Percentiles rank a stretch among this genome's conserved stretches.
Conservation (phyloP, 2,113 vertebrate species). For the Piaya cayana region DNA sequence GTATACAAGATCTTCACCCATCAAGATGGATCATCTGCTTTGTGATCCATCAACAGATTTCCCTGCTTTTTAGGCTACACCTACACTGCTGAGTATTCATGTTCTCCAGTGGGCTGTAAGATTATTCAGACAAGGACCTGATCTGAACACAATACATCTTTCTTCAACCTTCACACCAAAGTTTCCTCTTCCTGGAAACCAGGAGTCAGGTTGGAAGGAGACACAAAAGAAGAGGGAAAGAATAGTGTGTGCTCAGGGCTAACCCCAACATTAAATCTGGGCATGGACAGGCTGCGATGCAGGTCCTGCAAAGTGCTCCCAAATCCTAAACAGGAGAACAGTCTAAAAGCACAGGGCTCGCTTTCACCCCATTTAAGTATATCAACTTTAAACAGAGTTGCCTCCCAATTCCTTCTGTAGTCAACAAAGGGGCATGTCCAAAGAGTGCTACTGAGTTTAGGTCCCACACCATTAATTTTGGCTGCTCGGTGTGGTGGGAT, state of each 20-base stretch:
- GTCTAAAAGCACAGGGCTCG: neutral
- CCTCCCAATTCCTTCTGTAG: neutral
- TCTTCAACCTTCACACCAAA: neutral
- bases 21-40: neutral
- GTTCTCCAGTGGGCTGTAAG: neutral
- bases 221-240: neutral
- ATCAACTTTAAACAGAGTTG: neutral
- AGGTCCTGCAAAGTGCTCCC: neutral
- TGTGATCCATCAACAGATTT: neutral
- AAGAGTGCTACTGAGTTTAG: neutral
- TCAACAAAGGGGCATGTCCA: neutral
- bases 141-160: neutral
- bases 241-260: neutral
- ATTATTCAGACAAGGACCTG: neutral
- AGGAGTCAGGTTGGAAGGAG: neutral
- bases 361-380: neutral
- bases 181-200: neutral
- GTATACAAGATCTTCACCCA: neutral
- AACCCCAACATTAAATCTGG: neutral
- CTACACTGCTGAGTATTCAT: neutral
- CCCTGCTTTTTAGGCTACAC: neutral
- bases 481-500: neutral
- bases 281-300: neutral
- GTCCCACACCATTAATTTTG: neutral
- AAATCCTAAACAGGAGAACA: neutral